phyloP scores from a whole-genome alignment of 92 coral and sea anemone genomes.

The Palythoa grandis region DNA sequence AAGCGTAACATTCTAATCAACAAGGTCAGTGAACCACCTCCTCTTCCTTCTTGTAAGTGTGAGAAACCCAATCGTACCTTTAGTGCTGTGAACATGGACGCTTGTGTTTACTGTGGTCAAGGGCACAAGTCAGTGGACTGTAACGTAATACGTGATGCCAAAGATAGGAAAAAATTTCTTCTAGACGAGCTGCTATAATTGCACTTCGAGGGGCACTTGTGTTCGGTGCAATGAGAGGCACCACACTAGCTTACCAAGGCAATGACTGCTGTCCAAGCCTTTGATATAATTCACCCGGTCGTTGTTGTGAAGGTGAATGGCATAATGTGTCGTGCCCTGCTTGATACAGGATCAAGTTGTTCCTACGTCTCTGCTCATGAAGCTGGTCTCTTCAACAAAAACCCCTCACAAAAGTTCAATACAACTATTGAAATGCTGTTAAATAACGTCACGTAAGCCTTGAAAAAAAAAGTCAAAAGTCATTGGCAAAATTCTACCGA shows the following conservation, averaged over 20 bases:
- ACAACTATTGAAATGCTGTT: slow-evolving; percentile 43
- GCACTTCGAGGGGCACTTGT: slow-evolving; percentile 21
- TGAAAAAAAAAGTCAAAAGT: too few relatives aligned
- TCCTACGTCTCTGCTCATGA: slow-evolving; percentile 45
- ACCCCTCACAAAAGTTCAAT: not conserved
- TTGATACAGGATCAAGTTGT: slow-evolving; percentile 38
- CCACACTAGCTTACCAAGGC: slow-evolving; percentile 14
- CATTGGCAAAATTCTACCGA: too few relatives aligned
- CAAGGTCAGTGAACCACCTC: not conserved
- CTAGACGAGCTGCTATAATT: slow-evolving; percentile 34
- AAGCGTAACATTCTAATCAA: not conserved
- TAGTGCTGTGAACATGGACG: not conserved
- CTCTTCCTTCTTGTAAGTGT: not conserved
- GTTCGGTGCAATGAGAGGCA: slow-evolving; percentile 11
- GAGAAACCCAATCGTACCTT: slow-evolving; percentile 19
- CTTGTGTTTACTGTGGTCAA: slow-evolving; percentile 13
- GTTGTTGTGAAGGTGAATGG: slow-evolving; percentile 37
- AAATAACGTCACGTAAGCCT: not conserved
- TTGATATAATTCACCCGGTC: slow-evolving; percentile 29
- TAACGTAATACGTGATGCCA: slow-evolving; percentile 8
- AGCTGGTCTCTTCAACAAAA: not conserved
- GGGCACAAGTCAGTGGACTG: slow-evolving; percentile 21
- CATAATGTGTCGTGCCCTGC: slow-evolving; percentile 31
- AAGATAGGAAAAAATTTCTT: slow-evolving; percentile 10
- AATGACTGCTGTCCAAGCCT: not conserved